These are phyloP conservation scores for Athripsodes cinereus DNA, from an alignment of 2,888 invertebrate genomes.

Conservation along the genomic window DNA sequence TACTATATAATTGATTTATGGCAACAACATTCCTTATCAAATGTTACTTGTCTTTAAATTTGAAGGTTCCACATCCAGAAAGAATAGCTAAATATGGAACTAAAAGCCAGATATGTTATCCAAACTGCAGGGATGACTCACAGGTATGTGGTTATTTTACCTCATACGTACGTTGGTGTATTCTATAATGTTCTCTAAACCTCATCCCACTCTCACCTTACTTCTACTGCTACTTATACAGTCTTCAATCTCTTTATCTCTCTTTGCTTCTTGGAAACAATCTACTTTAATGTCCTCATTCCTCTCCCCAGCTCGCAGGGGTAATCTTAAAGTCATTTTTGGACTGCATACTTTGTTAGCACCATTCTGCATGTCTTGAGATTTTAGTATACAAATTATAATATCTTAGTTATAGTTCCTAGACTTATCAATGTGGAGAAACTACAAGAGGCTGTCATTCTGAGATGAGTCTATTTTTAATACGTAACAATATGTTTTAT, in stretches of 20 bases:
- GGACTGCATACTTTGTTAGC: slow-evolving; percentile 20
- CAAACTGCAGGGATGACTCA: slow-evolving; percentile 61
- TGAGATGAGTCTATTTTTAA: too few relatives aligned
- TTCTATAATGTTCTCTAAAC: slow-evolving; percentile 9
- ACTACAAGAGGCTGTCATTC: too few relatives aligned
- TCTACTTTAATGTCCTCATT: too few relatives aligned
- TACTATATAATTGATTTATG: neutral
- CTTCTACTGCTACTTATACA: too few relatives aligned
- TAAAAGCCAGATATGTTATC: slow-evolving; percentile 59
- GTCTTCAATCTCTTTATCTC: too few relatives aligned
- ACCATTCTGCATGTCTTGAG: slow-evolving; percentile 23
- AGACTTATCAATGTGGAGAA: neutral
- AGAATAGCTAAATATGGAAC: slow-evolving; percentile 52
- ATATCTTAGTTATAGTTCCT: neutral
- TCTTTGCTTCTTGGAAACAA: too few relatives aligned
- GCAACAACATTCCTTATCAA: slow-evolving; percentile 27
- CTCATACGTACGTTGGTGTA: slow-evolving; percentile 37
- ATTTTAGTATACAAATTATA: neutral
- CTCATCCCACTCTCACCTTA: too few relatives aligned
- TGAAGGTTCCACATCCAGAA: slow-evolving; percentile 61
- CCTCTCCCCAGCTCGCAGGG: too few relatives aligned
- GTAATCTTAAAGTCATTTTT: neutral
- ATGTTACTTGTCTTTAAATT: slow-evolving; percentile 51
- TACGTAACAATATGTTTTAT: neutral
- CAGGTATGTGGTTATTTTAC: slow-evolving; percentile 51